A percentile compares a stretch with the other conserved stretches of the same genome.
phyloP scores from a whole-genome alignment of 2,113 vertebrate genomes.

The Hemichromis elongatus region DNA sequence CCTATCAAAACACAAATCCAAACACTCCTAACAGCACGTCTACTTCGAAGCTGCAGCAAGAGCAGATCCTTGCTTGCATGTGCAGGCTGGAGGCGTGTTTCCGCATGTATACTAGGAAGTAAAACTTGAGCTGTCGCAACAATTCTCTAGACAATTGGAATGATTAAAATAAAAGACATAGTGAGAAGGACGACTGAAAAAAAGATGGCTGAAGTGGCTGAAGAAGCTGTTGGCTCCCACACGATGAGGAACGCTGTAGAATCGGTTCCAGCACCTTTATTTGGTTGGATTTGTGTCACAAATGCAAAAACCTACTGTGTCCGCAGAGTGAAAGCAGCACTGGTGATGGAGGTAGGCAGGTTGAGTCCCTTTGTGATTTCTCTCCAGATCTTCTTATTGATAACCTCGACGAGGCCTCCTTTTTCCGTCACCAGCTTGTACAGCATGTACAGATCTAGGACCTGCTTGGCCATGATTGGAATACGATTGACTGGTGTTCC shows the following conservation, averaged over 20 bases:
- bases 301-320: conserved; percentile 80
- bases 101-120: not conserved
- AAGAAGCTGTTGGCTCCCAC: not conserved
- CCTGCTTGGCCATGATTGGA: conserved; percentile 99
- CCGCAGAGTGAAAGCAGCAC: conserved; percentile 92
- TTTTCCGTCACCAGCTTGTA: conserved; percentile 98
- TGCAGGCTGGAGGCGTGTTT: not conserved
- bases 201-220: not conserved
- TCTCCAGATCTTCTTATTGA: conserved; percentile 99
- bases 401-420: conserved; percentile 94
- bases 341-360: conserved; percentile 97
- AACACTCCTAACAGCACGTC: not conserved
- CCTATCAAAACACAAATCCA: not conserved
- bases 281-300: not conserved
- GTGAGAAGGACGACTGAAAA: not conserved
- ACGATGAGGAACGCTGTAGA: not conserved
- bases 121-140: not conserved
- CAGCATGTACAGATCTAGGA: conserved; percentile 93
- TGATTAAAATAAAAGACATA: not conserved
- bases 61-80: not conserved
- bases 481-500: conserved; percentile 97
- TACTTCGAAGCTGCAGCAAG: not conserved
- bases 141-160: not conserved
- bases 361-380: conserved; percentile 98
- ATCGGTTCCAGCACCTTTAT: not conserved